A percentile compares a stretch with the other conserved stretches of the same genome.
phyloP scores from a whole-genome alignment of 2,797 vertebrate genomes.

The Lagodon rhomboides region DNA sequence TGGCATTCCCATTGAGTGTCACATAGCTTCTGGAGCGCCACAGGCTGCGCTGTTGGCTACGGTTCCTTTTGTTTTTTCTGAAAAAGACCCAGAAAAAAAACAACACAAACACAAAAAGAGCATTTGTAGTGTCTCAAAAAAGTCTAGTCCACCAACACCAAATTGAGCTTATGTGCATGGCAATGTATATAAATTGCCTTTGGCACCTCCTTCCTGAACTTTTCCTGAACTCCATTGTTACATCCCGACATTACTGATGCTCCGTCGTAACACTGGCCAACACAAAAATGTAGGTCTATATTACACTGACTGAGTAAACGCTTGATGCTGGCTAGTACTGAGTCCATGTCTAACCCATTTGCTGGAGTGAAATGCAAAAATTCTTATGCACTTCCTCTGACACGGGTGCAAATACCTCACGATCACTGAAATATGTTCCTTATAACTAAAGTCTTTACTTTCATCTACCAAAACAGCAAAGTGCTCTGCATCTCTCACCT shows the following conservation, averaged over 20 bases:
- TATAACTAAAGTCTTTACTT: constrained; percentile 39
- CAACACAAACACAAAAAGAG: no score
- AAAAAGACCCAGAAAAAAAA: constrained; percentile 30
- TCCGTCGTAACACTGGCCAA: neutral
- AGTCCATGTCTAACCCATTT: neutral
- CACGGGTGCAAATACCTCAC: constrained; percentile 17
- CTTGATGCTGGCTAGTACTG: constrained; percentile 22
- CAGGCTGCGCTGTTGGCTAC: neutral
- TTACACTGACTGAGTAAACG: constrained; percentile 8
- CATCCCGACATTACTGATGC: constrained; percentile 14
- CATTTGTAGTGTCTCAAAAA: constrained; percentile 3
- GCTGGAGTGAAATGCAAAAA: constrained; percentile 35
- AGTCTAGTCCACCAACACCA: constrained; percentile 25
- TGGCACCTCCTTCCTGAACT: constrained; percentile 21
- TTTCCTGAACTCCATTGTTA: constrained; percentile 20
- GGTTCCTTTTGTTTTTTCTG: constrained; percentile 23
- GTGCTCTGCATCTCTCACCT: neutral
- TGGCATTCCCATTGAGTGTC: constrained; percentile 20
- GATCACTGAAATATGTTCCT: constrained; percentile 17
- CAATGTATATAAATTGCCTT: constrained; percentile 24
- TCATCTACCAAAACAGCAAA: constrained; percentile 37
- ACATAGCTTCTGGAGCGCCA: constrained; percentile 9
- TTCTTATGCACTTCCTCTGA: constrained; percentile 1
- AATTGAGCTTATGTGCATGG: constrained; percentile 5
- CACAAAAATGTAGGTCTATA: neutral